These are phyloP conservation scores for Erpobdella octoculata DNA, from an alignment of 2,888 invertebrate species.

Conservation along the genomic window DNA sequence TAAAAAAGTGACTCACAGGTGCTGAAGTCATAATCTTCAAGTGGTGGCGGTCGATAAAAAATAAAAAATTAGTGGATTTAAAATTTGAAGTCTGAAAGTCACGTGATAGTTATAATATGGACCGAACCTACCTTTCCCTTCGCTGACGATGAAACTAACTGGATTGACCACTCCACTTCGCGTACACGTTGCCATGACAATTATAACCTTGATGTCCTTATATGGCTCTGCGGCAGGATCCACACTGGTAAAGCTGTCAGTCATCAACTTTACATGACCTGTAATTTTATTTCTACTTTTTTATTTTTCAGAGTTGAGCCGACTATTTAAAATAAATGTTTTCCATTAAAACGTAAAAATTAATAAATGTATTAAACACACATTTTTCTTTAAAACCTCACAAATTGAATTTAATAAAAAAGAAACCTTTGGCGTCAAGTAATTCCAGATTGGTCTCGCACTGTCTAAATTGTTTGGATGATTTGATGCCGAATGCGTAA, in stretches of 20 bases:
- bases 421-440: too few relatives aligned
- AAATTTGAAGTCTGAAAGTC: too few relatives aligned
- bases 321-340: background rate
- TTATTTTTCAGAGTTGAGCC: background rate
- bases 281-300: background rate
- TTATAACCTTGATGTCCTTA: slow-evolving; percentile 44
- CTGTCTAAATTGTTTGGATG: slow-evolving; percentile 36
- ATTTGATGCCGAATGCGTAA: slow-evolving; percentile 43
- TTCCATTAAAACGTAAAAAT: too few relatives aligned
- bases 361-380: too few relatives aligned
- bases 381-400: too few relatives aligned
- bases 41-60: too few relatives aligned
- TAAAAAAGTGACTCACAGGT: slow-evolving; percentile 25
- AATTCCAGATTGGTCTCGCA: slow-evolving; percentile 42
- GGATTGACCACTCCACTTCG: slow-evolving; percentile 48
- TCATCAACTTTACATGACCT: slow-evolving; percentile 34
- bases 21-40: slow-evolving; percentile 21
- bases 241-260: slow-evolving; percentile 36
- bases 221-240: slow-evolving; percentile 44
- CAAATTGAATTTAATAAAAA: too few relatives aligned
- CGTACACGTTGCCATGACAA: slow-evolving; percentile 47
- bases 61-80: too few relatives aligned
- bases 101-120: too few relatives aligned
- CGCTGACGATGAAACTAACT: slow-evolving; percentile 48
- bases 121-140: slow-evolving; percentile 46